Evolutionary conservation across 2,113 vertebrate genomes (phyloP).

Genomic region (Bufo gargarizans): DNA sequence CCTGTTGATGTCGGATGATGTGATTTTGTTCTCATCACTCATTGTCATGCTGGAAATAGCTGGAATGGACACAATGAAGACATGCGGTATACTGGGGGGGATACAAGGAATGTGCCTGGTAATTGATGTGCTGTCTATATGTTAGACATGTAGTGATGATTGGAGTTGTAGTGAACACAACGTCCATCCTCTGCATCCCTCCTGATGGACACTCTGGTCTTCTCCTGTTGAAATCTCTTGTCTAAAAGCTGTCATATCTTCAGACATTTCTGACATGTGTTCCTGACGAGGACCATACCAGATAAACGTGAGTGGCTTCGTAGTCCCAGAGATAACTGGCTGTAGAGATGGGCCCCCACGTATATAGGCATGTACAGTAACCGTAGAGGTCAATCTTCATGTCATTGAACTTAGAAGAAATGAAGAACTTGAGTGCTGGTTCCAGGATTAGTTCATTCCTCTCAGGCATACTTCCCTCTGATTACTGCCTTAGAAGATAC

Average conservation of each 20-base stretch:
- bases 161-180: background rate
- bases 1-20: background rate
- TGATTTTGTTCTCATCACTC: background rate
- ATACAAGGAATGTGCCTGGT: background rate
- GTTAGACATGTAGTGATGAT: background rate
- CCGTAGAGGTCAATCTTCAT: background rate
- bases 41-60: background rate
- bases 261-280: constrained; percentile 40
- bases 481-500: background rate
- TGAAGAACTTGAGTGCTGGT: background rate
- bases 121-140: background rate
- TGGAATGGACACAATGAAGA: background rate
- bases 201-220: background rate
- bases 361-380: background rate
- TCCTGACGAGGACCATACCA: background rate
- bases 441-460: background rate
- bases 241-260: constrained; percentile 4
- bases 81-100: background rate
- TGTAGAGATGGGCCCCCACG: background rate
- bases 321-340: background rate
- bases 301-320: constrained; percentile 8
- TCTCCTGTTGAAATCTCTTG: constrained; percentile 15
- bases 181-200: background rate
- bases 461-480: background rate
- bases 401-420: background rate